These are phyloP conservation scores for Apotomis capreana DNA, from an alignment of 2,888 invertebrate genomes.

Conservation along the genomic window DNA sequence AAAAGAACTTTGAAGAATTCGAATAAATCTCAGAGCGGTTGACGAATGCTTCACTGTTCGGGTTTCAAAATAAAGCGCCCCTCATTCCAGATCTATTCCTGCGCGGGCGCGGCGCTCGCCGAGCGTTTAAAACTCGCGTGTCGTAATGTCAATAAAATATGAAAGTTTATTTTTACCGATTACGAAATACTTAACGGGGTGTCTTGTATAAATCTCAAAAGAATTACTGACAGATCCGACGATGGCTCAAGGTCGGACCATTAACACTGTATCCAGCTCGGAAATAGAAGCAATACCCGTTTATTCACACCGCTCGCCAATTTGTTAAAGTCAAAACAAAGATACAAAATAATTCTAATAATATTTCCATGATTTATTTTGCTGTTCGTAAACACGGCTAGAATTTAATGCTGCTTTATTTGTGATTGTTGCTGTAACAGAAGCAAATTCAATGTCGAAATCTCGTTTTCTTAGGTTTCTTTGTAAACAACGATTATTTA, in stretches of 20 bases:
- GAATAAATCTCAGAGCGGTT: constrained; percentile 45
- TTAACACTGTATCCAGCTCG: constrained; percentile 67
- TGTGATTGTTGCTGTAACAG: constrained; percentile 24
- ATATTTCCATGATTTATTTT: constrained; percentile 50
- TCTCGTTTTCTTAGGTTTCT: constrained; percentile 33
- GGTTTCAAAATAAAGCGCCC: constrained; percentile 75
- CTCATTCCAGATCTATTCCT: constrained; percentile 72
- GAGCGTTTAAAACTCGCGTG: constrained; percentile 69
- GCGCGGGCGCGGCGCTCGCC: constrained; percentile 55
- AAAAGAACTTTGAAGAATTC: constrained; percentile 30
- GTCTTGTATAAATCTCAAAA: constrained; percentile 71
- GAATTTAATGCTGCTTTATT: constrained; percentile 27
- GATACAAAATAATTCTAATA: constrained; percentile 52
- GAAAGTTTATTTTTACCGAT: constrained; percentile 79
- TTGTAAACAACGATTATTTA: constrained; percentile 23
- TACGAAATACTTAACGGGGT: constrained; percentile 74
- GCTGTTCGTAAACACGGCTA: constrained; percentile 50
- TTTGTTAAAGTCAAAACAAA: constrained; percentile 57
- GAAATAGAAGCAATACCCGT: constrained; percentile 64
- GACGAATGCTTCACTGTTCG: constrained; percentile 56
- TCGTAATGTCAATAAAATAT: constrained; percentile 82
- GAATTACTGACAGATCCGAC: constrained; percentile 68
- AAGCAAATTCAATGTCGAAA: constrained; percentile 19
- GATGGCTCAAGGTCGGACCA: constrained; percentile 72
- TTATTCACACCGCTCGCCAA: constrained; percentile 60